These are phyloP conservation scores for Aspidapion aeneum DNA, from an alignment of 2,888 invertebrate genomes.

Conservation along the genomic window DNA sequence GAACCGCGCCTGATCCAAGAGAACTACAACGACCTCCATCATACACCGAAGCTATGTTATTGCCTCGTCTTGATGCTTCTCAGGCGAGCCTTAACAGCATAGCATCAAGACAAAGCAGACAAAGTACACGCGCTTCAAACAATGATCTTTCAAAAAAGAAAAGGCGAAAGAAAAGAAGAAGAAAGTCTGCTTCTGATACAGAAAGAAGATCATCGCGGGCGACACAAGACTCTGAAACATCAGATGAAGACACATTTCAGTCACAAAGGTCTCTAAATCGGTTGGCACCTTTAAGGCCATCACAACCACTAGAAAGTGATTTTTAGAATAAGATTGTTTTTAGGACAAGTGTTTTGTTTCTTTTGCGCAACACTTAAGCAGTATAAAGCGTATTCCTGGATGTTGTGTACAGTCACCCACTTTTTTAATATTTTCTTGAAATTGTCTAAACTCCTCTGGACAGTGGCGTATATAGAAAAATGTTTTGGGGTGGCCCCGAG, in stretches of 20 bases:
- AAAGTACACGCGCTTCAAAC: slow-evolving; percentile 35
- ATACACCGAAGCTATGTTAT: slow-evolving; percentile 72
- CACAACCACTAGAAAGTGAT: slow-evolving; percentile 37
- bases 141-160: slow-evolving; percentile 36
- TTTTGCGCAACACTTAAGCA: too few relatives aligned
- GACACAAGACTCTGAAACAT: slow-evolving; percentile 30
- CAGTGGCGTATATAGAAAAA: too few relatives aligned
- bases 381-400: too few relatives aligned
- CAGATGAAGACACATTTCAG: slow-evolving; percentile 25
- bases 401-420: too few relatives aligned
- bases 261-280: slow-evolving; percentile 12
- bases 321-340: slow-evolving; percentile 35
- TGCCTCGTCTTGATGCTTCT: slow-evolving; percentile 65
- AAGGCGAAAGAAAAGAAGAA: slow-evolving; percentile 36
- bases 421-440: too few relatives aligned
- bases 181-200: slow-evolving; percentile 35
- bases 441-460: too few relatives aligned
- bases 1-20: slow-evolving; percentile 64
- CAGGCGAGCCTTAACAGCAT: slow-evolving; percentile 49
- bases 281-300: slow-evolving; percentile 15
- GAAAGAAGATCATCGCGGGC: slow-evolving; percentile 32
- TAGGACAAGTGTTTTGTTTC: too few relatives aligned
- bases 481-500: too few relatives aligned
- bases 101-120: slow-evolving; percentile 36
- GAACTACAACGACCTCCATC: slow-evolving; percentile 69